A percentile compares a stretch with the other conserved stretches of the same genome.
phyloP scores from a whole-genome alignment of 1,140 invertebrate genomes.

The Zaprionus tsacasi region DNA sequence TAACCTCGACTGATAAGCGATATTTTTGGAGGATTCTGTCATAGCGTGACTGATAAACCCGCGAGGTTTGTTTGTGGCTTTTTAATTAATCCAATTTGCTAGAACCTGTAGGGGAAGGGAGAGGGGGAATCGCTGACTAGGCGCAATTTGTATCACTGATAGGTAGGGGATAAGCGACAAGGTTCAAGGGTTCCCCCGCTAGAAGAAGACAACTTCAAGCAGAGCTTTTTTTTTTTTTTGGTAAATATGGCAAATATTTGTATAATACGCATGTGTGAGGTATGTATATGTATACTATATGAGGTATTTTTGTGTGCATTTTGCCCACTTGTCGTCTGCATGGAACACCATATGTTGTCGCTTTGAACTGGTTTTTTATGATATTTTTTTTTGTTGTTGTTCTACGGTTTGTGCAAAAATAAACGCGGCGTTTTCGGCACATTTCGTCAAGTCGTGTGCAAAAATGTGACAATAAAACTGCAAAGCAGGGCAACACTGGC shows the following conservation, averaged over 20 bases:
- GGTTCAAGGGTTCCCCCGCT: neutral
- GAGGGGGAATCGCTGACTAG: slow-evolving; percentile 28
- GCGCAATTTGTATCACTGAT: slow-evolving; percentile 19
- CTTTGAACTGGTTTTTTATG: slow-evolving; percentile 58
- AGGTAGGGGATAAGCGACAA: neutral
- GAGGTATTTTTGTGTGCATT: slow-evolving; percentile 23
- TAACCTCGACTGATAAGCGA: slow-evolving; percentile 60
- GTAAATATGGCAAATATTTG: slow-evolving; percentile 40
- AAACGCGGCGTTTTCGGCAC: slow-evolving; percentile 62
- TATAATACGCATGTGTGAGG: neutral
- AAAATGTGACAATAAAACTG: slow-evolving; percentile 57
- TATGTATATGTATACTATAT: neutral
- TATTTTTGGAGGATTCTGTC: slow-evolving; percentile 31
- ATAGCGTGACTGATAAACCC: slow-evolving; percentile 69
- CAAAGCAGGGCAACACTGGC: slow-evolving; percentile 34
- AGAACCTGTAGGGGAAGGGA: too few relatives aligned
- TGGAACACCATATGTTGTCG: slow-evolving; percentile 66
- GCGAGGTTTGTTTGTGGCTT: slow-evolving; percentile 30
- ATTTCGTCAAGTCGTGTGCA: slow-evolving; percentile 70
- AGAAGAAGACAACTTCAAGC: neutral
- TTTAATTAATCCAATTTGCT: slow-evolving; percentile 68
- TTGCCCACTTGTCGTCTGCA: slow-evolving; percentile 42
- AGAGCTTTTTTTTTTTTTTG: too few relatives aligned
- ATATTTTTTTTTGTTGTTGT: slow-evolving; percentile 15
- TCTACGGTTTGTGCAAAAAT: slow-evolving; percentile 49